Evolutionary conservation across 2,113 vertebrate genomes (phyloP).

Genomic region (Meleagris gallopavo): DNA sequence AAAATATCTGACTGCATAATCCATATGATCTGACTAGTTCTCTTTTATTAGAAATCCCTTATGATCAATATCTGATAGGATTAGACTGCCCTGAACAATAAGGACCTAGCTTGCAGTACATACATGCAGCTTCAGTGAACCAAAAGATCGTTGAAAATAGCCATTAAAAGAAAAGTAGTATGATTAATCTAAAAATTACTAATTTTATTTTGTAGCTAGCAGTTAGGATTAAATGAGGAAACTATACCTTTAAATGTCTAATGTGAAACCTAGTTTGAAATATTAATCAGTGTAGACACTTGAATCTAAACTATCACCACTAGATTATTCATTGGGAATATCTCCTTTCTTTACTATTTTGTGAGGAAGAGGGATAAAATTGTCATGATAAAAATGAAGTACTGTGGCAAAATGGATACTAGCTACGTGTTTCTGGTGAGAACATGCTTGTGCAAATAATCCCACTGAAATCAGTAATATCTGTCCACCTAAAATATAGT

Average conservation of each 20-base stretch:
- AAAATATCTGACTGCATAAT: constrained; percentile 55
- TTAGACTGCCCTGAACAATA: constrained; percentile 46
- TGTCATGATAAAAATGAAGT: not conserved
- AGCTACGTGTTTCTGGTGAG: not conserved
- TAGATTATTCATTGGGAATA: not conserved
- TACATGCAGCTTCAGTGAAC: constrained; percentile 51
- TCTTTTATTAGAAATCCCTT: constrained; percentile 63
- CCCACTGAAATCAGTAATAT: not conserved
- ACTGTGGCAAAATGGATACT: not conserved
- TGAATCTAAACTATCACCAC: not conserved
- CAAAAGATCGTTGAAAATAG: constrained; percentile 41
- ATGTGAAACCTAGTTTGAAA: not conserved
- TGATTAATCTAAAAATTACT: constrained; percentile 61
- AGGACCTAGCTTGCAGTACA: constrained; percentile 62
- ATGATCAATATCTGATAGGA: constrained; percentile 66
- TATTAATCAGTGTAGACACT: not conserved
- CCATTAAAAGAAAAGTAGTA: constrained; percentile 64
- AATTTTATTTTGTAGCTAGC: constrained; percentile 16
- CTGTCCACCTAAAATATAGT: not conserved
- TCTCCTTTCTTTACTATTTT: not conserved
- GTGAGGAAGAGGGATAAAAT: not conserved
- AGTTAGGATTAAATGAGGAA: not conserved
- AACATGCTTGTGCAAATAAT: not conserved
- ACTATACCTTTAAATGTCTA: not conserved
- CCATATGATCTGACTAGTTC: constrained; percentile 56